Conservation (phyloP, 2,888 invertebrate species). For the Mimumesa dahlbomi region DNA sequence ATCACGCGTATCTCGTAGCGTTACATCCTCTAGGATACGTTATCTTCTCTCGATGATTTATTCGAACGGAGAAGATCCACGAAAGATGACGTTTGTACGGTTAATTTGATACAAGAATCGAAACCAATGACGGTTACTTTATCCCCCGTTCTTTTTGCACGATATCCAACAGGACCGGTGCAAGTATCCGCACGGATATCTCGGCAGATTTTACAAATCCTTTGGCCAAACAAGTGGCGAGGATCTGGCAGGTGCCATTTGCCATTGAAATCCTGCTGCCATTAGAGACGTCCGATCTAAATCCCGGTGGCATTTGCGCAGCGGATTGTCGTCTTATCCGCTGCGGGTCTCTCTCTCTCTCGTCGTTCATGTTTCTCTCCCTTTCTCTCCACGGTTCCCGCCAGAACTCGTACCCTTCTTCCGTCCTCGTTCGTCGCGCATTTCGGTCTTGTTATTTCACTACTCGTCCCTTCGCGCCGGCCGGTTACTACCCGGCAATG, state of each 20-base stretch:
- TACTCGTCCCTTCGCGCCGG: slow-evolving; percentile 38
- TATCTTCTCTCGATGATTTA: background rate
- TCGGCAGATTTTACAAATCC: slow-evolving; percentile 64
- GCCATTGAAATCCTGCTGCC: slow-evolving; percentile 74
- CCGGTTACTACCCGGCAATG: slow-evolving; percentile 44
- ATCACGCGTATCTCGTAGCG: background rate
- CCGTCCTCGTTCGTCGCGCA: slow-evolving; percentile 32
- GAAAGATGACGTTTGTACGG: background rate
- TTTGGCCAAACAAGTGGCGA: slow-evolving; percentile 66
- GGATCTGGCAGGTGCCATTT: slow-evolving; percentile 71
- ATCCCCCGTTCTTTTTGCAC: slow-evolving; percentile 19
- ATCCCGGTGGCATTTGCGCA: slow-evolving; percentile 75
- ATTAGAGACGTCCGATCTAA: slow-evolving; percentile 74
- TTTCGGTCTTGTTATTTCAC: slow-evolving; percentile 65
- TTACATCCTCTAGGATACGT: too few relatives aligned
- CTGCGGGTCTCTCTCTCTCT: slow-evolving; percentile 39
- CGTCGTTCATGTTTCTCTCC: slow-evolving; percentile 19
- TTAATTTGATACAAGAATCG: background rate
- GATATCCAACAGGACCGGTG: slow-evolving; percentile 26
- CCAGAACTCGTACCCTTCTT: slow-evolving; percentile 22
- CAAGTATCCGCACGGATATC: slow-evolving; percentile 46
- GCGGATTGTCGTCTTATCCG: slow-evolving; percentile 76
- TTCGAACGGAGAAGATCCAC: background rate
- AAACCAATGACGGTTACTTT: slow-evolving; percentile 20
- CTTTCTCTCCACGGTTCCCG: slow-evolving; percentile 12